Evolutionary conservation across 2,888 invertebrate genomes (phyloP), one percentile per base, ranked within the genome.

Genomic region (Eupelmus urozonus): DNA sequence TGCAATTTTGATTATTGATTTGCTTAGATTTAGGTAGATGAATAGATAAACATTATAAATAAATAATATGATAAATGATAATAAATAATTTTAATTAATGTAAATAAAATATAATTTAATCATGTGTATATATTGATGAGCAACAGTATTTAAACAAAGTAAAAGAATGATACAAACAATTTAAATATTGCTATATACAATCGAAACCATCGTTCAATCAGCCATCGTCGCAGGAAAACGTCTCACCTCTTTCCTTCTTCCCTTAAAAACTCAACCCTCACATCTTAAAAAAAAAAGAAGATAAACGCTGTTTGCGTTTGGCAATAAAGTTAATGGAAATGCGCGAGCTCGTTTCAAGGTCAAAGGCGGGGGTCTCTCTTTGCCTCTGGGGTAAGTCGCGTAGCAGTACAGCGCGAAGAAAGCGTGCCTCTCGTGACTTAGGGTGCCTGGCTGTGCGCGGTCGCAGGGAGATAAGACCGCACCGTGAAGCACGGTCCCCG

Each of bases 381-480:
- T 13, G 23, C 18, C 65, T 13, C 4, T 16, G 27, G 27, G 66
- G 23, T 16, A 9, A 25, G 34, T 34, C 3, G 9, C 2, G 45
- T 16, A 7, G 13, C 45, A 20, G 18, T 40, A 2, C 3, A 59
- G 18, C 3, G 3, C 13, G 34, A 51, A 51, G 11, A 51, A 51
- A 45, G 45, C 34, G 42, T 5, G 16, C 23, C 16, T 62, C 51
- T 80, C 75, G 72, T 80, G 80, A 79, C 80, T 79, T 78, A 79
- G 81, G 82, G 82, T 81, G 79, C 81, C 25, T 59, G 76, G 63
- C 76, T 78, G 59, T 60, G 40, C 63, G 81, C 70, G 81, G 81
- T 80, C 72, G 71, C 77, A 74, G 75, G 73, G 76, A 88, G 87
- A 87, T 87, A 87, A 87, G 85, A 83, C 77, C 83, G 81, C 82